phyloP scores from a whole-genome alignment of 1,140 invertebrate species.

The Thrips palmi region DNA sequence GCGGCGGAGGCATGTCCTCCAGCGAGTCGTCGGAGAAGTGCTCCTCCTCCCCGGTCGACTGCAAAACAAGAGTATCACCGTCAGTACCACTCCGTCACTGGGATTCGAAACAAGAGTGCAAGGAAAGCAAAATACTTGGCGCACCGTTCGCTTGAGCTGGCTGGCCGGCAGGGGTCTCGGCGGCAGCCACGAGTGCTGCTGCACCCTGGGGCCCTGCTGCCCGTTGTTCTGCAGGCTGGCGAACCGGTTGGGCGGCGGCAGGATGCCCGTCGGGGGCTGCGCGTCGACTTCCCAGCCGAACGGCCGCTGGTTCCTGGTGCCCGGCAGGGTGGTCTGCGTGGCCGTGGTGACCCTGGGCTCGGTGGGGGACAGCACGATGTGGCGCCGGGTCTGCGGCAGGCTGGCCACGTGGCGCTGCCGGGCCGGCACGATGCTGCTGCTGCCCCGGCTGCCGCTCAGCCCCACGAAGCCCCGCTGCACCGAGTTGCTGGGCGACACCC shows the following conservation, averaged over 20 bases:
- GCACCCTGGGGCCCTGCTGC: constrained; percentile 10
- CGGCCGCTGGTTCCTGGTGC: constrained; percentile 49
- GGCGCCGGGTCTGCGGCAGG: constrained; percentile 18
- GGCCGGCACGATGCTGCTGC: neutral
- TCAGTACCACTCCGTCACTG: too few species aligned
- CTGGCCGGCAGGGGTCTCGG: too few species aligned
- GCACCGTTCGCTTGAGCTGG: too few species aligned
- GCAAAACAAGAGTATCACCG: too few species aligned
- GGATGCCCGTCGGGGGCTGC: constrained; percentile 22
- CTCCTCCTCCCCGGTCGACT: constrained; percentile 33
- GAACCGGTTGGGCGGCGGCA: constrained; percentile 33
- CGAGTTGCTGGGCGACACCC: constrained; percentile 10
- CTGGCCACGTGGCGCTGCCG: constrained; percentile 14
- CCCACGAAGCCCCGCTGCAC: neutral
- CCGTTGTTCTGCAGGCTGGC: constrained; percentile 40
- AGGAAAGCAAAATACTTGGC: too few species aligned
- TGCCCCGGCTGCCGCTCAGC: neutral
- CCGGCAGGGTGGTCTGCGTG: constrained; percentile 55
- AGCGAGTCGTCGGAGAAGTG: constrained; percentile 66
- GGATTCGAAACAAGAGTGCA: too few species aligned
- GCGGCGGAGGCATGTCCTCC: constrained; percentile 38
- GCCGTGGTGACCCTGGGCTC: constrained; percentile 25
- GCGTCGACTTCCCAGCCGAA: constrained; percentile 48
- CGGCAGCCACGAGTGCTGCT: constrained; percentile 10
- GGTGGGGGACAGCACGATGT: constrained; percentile 16